Percentiles rank a stretch among this genome's conserved stretches.
phyloP scores from a whole-genome alignment of 1,140 invertebrate species.

The Drusus annulatus region DNA sequence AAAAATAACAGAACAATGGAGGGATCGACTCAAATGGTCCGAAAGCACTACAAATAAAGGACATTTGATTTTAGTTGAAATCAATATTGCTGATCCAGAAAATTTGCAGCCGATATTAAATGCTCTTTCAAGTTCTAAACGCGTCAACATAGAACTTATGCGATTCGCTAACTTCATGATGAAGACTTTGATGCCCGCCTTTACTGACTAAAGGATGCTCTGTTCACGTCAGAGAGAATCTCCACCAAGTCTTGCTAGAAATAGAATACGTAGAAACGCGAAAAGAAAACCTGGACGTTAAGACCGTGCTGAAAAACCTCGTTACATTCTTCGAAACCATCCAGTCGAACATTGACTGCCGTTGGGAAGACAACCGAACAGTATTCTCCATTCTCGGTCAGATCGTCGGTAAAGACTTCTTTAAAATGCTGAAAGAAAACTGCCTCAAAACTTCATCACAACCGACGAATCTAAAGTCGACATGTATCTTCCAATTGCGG shows the following conservation, averaged over 20 bases:
- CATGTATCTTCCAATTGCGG: slow-evolving; percentile 49
- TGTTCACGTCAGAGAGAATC: slow-evolving; percentile 33
- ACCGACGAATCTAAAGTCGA: slow-evolving; percentile 35
- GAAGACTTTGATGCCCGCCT: slow-evolving; percentile 34
- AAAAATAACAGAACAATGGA: slow-evolving; percentile 49
- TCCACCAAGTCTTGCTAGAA: slow-evolving; percentile 34
- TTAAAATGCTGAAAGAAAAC: slow-evolving; percentile 44
- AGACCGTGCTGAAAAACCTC: slow-evolving; percentile 49
- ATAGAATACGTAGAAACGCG: slow-evolving; percentile 28
- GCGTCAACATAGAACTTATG: slow-evolving; percentile 49
- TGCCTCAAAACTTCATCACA: slow-evolving; percentile 41
- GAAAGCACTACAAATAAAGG: slow-evolving; percentile 17
- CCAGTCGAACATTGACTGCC: slow-evolving; percentile 51
- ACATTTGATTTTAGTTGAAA: slow-evolving; percentile 28
- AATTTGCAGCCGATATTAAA: slow-evolving; percentile 53
- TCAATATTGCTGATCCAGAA: slow-evolving; percentile 49
- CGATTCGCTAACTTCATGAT: slow-evolving; percentile 49
- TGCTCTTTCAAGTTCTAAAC: slow-evolving; percentile 44
- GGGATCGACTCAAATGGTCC: slow-evolving; percentile 43
- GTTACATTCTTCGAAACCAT: slow-evolving; percentile 48
- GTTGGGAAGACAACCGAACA: slow-evolving; percentile 62
- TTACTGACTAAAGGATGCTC: slow-evolving; percentile 35
- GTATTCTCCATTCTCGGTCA: slow-evolving; percentile 62
- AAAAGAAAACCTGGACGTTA: slow-evolving; percentile 38
- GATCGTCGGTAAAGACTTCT: slow-evolving; percentile 55